Conservation (phyloP, 2,888 invertebrate genomes). For the Blastobasis adustella region DNA sequence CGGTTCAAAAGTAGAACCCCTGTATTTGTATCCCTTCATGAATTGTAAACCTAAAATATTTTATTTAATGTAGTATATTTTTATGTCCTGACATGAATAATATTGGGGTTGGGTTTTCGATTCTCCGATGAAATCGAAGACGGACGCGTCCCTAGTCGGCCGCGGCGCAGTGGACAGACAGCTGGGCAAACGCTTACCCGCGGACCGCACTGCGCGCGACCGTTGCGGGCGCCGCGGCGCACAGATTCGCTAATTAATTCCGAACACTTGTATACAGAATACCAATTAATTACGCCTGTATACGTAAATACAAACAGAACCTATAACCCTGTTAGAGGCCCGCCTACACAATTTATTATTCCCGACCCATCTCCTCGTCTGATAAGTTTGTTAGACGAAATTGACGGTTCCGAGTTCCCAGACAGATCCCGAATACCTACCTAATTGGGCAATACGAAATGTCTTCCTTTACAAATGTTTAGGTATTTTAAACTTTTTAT, state of each 20-base stretch:
- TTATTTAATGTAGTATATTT: no score
- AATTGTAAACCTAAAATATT: no score
- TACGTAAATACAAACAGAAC: background rate
- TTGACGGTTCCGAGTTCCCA: background rate
- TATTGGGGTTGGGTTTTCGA: no score
- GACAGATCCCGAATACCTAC: no score
- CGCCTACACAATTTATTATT: slow-evolving; percentile 1
- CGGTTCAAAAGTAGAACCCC: no score
- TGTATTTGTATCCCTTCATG: no score
- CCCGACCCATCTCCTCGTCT: background rate
- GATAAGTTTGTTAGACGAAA: background rate
- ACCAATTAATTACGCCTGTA: slow-evolving; percentile 2
- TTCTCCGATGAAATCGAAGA: no score
- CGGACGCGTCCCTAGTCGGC: no score
- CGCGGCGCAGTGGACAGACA: background rate
- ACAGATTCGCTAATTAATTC: slow-evolving; percentile 29
- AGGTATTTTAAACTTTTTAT: no score
- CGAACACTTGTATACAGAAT: slow-evolving; percentile 23
- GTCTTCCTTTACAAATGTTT: no score
- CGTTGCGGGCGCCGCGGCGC: slow-evolving; percentile 25
- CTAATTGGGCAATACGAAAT: no score
- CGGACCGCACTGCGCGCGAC: slow-evolving; percentile 14
- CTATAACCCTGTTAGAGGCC: background rate
- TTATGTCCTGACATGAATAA: no score
- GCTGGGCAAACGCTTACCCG: background rate